phyloP scores from a whole-genome alignment of 92 coral and sea anemone species.

The Palythoa heliodiscus region DNA sequence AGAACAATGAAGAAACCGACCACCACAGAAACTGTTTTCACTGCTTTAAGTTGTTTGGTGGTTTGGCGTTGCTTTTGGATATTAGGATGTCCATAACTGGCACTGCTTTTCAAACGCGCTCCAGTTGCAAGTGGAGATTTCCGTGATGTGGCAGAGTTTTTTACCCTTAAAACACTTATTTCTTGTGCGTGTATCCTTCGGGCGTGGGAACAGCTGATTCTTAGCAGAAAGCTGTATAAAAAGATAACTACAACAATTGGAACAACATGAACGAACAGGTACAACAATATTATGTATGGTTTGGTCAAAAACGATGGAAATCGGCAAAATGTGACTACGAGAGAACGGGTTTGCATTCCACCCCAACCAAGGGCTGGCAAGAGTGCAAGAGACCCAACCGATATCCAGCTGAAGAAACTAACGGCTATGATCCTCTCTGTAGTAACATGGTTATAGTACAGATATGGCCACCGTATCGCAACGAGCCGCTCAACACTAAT shows the following conservation, averaged over 20 bases:
- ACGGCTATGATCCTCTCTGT: constrained; percentile 39
- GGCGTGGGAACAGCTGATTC: constrained; percentile 66
- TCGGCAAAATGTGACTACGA: constrained; percentile 49
- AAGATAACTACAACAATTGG: constrained; percentile 59
- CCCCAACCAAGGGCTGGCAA: constrained; percentile 69
- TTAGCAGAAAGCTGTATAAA: constrained; percentile 69
- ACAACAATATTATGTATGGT: constrained; percentile 59
- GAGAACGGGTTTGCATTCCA: constrained; percentile 10
- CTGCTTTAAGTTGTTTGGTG: constrained; percentile 53
- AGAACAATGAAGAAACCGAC: constrained; percentile 73
- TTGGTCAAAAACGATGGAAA: constrained; percentile 60
- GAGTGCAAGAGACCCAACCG: constrained; percentile 51
- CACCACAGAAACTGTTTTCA: constrained; percentile 67
- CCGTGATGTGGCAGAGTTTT: neutral
- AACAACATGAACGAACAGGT: constrained; percentile 58
- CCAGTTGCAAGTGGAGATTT: neutral
- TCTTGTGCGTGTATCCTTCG: constrained; percentile 67
- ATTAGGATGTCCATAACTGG: neutral
- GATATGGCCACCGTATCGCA: constrained; percentile 72
- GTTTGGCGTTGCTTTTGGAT: constrained; percentile 27
- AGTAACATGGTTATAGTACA: constrained; percentile 60
- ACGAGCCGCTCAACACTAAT: constrained; percentile 76
- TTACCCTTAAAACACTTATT: constrained; percentile 40
- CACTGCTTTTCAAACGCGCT: constrained; percentile 2
- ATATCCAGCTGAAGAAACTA: constrained; percentile 51